A percentile compares a stretch with the other conserved stretches of the same genome.
phyloP scores from a whole-genome alignment of 2,113 vertebrate species.

The Crotalus horridus region DNA sequence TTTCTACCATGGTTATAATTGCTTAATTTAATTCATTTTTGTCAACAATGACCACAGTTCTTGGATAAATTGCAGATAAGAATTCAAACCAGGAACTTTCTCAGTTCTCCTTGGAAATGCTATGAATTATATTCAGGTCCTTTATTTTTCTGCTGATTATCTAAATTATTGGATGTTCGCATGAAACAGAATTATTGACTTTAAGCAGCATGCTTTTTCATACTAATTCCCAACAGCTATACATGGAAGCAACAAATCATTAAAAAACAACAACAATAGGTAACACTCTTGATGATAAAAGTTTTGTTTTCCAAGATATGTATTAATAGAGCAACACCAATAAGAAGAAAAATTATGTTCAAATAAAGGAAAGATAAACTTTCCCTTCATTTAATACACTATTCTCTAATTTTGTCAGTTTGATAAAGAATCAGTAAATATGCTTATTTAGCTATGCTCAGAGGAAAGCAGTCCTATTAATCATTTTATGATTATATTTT shows the following conservation, averaged over 20 bases:
- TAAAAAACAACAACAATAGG: neutral
- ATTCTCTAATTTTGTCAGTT: constrained; percentile 11
- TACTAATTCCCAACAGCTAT: neutral
- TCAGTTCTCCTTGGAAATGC: neutral
- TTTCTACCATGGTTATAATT: neutral
- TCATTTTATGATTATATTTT: constrained; percentile 21
- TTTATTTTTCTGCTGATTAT: neutral
- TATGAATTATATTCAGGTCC: neutral
- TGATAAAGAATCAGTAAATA: constrained; percentile 11
- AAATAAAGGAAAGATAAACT: neutral
- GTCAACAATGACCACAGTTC: neutral
- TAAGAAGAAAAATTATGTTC: neutral
- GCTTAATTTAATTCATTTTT: neutral
- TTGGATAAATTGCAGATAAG: neutral
- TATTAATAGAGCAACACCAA: neutral
- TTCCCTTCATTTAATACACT: neutral
- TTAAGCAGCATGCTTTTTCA: neutral
- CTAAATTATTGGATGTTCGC: neutral
- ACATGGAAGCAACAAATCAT: neutral
- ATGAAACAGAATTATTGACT: neutral
- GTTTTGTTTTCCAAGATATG: neutral
- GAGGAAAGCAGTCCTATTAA: constrained; percentile 1
- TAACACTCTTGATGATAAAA: neutral
- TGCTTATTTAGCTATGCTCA: neutral
- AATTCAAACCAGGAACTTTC: neutral